Percentiles rank a stretch among this genome's conserved stretches.
Evolutionary conservation across 2,113 vertebrate species (phyloP).

Genomic region (Colaptes auratus): DNA sequence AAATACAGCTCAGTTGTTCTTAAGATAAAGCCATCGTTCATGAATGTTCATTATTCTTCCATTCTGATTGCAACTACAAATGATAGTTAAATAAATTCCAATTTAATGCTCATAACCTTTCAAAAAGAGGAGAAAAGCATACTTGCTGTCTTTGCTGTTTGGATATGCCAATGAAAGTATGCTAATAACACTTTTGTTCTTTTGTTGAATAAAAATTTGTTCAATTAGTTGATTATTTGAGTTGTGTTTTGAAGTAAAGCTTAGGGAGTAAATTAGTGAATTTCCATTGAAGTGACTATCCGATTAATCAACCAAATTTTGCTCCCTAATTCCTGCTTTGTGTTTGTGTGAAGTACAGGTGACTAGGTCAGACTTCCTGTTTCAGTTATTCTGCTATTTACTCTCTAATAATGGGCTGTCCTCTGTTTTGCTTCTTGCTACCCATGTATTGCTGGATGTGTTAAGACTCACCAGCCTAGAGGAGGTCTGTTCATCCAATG

Average conservation of each 20-base stretch:
- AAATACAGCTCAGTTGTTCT: neutral
- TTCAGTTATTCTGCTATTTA: constrained; percentile 14
- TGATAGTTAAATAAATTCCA: neutral
- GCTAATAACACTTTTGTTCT: neutral
- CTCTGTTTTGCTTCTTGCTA: neutral
- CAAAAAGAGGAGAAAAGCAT: neutral
- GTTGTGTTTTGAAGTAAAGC: neutral
- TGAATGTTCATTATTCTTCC: neutral
- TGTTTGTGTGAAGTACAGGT: neutral
- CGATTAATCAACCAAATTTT: neutral
- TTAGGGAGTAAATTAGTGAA: neutral
- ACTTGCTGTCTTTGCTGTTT: neutral
- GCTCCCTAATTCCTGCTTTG: neutral
- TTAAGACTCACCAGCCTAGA: neutral
- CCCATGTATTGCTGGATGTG: neutral
- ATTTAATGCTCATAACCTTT: neutral
- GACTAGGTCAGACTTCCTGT: neutral
- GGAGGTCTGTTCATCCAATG: neutral
- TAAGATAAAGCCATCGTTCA: neutral
- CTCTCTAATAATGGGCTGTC: neutral
- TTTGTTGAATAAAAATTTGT: neutral
- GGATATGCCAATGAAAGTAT: neutral
- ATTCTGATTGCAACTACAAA: neutral
- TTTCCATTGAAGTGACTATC: neutral
- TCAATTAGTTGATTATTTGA: neutral